These are phyloP conservation scores for Eucidaris tribuloides DNA, from an alignment of 35 echinoderm and acorn worm species.

Conservation along the genomic window DNA sequence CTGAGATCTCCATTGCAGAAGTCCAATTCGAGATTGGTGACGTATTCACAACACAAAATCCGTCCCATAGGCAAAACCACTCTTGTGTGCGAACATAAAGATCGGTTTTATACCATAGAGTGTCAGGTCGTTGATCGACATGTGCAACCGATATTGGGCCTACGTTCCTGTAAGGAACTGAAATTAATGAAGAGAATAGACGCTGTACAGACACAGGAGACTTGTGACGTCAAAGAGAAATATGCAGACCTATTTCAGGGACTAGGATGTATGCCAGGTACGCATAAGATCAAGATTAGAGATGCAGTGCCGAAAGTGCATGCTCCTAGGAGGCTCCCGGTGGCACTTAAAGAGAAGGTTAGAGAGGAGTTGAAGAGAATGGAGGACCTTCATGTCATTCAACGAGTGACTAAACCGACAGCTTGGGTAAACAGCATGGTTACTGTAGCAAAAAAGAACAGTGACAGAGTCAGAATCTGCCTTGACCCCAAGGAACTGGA, in stretches of 20 bases:
- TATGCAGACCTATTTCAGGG: conserved; percentile 16
- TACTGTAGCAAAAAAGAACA: conserved; percentile 35
- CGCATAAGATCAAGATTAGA: background rate
- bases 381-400: conserved; percentile 36
- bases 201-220: background rate
- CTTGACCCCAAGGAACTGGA: conserved; percentile 71
- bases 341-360: conserved; percentile 33
- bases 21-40: background rate
- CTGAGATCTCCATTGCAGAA: background rate
- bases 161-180: background rate
- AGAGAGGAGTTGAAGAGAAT: conserved; percentile 49
- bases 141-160: background rate
- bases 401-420: conserved; percentile 46
- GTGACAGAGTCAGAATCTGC: conserved; percentile 65
- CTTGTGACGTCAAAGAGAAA: background rate
- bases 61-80: background rate
- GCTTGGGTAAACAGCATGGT: conserved; percentile 67
- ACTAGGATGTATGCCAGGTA: conserved; percentile 28
- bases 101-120: background rate
- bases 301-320: too few species aligned
- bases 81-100: background rate
- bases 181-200: background rate
- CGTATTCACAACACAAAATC: conserved; percentile 41
- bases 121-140: background rate
- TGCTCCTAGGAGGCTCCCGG: conserved; percentile 51